Evolutionary conservation across 2,888 invertebrate genomes (phyloP), one percentile per base, ranked within the genome.

Genomic region (Trachelus iudaicus): DNA sequence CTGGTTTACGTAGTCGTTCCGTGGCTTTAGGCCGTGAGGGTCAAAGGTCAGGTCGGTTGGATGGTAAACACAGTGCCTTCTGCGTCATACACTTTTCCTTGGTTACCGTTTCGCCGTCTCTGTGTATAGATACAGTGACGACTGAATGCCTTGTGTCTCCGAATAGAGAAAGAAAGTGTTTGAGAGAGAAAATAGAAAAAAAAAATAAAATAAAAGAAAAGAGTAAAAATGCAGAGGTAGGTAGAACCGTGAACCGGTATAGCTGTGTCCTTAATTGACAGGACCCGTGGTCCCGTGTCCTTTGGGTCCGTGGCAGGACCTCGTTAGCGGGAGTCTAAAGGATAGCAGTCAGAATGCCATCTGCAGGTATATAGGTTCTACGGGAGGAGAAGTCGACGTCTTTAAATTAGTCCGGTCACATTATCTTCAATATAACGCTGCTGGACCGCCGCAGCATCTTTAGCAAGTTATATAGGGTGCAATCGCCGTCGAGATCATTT

Each of bases 201-300:
- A 85, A 81, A 85, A 83, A 83, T 82, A 82, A 79, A 79, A 81
- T n/a, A 11, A 31, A 11, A 31, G 31, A 31, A 33, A 34, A 31
- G 30, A 68, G 35, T n/a, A 75, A 56, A 69, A 69, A 75, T 75
- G 15, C 71, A n/a, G 11, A 83, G 83, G 85, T 82, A 87, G 88
- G 88, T 82, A 91, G 90, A 91, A 91, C 90, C 90, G 91, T 90
- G 89, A 89, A 88, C 88, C 89, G 90, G 89, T 88, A 89, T 88
- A 89, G 90, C 89, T 88, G 91, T 89, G 90, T 90, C 87, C 90
- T 91, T 91, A 91, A 91, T 91, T 91, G 91, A 91, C 91, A 91
- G 91, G 90, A 89, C 84, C 81, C 82, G 86, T 85, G 89, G 86
- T 87, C 83, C 83, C 81, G 82, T 88, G 88, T 89, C 87, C 87